phyloP scores from a whole-genome alignment of 2,888 invertebrate species.

The Drosophila nr. perissopoda region DNA sequence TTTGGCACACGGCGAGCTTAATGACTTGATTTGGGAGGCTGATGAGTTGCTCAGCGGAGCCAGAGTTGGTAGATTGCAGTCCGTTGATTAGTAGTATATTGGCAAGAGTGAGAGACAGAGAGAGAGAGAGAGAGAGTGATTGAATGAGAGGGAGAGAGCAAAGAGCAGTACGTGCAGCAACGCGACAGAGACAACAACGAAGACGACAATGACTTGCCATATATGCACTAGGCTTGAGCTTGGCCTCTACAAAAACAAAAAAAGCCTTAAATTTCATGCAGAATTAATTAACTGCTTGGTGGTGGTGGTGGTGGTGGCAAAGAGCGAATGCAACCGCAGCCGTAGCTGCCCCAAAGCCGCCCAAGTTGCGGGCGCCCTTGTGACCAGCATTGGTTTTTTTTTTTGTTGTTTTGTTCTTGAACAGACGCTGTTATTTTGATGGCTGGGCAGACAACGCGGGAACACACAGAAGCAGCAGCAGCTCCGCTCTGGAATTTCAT shows the following conservation, averaged over 20 bases:
- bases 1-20: conserved; percentile 78
- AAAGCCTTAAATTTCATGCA: conserved; percentile 73
- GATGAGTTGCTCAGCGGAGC: conserved; percentile 63
- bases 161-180: conserved; percentile 50
- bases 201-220: conserved; percentile 74
- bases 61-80: conserved; percentile 60
- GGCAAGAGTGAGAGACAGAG: conserved; percentile 12
- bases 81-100: conserved; percentile 69
- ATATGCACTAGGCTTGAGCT: conserved; percentile 59
- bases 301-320: conserved; percentile 61
- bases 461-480: conserved; percentile 79
- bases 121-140: conserved; percentile 7
- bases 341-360: conserved; percentile 51
- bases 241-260: conserved; percentile 28
- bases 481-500: conserved; percentile 77
- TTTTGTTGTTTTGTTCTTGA: neutral
- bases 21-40: conserved; percentile 81
- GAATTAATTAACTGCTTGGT: conserved; percentile 83
- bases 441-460: conserved; percentile 81
- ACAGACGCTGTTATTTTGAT: conserved; percentile 67
- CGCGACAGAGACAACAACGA: conserved; percentile 36
- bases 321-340: conserved; percentile 37
- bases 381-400: conserved; percentile 35
- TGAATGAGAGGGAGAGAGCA: conserved; percentile 4
- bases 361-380: conserved; percentile 60